phyloP scores from a whole-genome alignment of 2,888 invertebrate genomes.

The Oegoconia quadripuncta region DNA sequence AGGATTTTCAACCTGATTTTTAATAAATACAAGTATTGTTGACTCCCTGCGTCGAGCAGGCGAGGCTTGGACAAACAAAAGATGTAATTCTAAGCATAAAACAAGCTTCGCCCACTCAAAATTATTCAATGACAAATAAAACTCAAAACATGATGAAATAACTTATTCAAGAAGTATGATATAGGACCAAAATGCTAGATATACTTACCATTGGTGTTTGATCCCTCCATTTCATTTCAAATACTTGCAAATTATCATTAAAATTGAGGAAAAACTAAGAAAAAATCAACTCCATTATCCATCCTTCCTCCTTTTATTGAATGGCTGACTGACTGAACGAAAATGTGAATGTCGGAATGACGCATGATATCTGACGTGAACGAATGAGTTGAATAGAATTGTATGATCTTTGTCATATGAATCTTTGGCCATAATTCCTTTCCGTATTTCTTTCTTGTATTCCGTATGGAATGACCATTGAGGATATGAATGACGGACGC shows the following conservation, averaged over 20 bases:
- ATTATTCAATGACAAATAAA: slow-evolving; percentile 43
- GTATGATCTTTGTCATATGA: too few relatives aligned
- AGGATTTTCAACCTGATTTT: too few relatives aligned
- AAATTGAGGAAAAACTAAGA: slow-evolving; percentile 24
- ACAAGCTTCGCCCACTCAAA: slow-evolving; percentile 69
- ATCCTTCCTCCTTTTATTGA: too few relatives aligned
- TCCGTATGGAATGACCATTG: too few relatives aligned
- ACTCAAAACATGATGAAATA: slow-evolving; percentile 37
- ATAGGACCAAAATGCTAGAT: neutral
- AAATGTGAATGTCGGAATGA: slow-evolving; percentile 33
- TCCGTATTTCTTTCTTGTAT: too few relatives aligned
- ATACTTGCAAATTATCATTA: slow-evolving; percentile 26
- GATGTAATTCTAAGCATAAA: slow-evolving; percentile 45
- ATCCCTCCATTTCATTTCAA: slow-evolving; percentile 69
- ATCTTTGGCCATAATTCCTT: too few relatives aligned
- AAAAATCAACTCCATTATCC: slow-evolving; percentile 30
- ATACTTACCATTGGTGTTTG: slow-evolving; percentile 51
- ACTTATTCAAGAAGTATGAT: neutral
- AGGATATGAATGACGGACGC: too few relatives aligned
- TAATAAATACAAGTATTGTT: neutral
- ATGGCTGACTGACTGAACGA: too few relatives aligned
- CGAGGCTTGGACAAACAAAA: slow-evolving; percentile 56
- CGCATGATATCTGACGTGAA: slow-evolving; percentile 15
- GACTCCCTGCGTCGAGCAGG: slow-evolving; percentile 16
- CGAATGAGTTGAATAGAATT: too few relatives aligned